Evolutionary conservation across 1,140 invertebrate genomes (phyloP), one percentile per base, ranked within the genome.

Genomic region (Sminthurinus signatus): DNA sequence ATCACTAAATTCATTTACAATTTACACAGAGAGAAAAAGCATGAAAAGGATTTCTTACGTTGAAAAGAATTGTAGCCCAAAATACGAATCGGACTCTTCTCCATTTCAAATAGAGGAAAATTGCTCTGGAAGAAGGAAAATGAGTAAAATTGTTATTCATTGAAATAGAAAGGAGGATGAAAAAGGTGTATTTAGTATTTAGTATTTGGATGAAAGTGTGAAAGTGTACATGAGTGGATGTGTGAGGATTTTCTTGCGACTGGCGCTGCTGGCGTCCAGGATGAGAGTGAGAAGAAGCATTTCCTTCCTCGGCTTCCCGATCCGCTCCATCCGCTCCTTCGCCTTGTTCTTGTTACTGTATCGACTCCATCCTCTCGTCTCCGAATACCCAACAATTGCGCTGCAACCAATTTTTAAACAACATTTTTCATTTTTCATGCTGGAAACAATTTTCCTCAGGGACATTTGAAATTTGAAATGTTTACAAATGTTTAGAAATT

Each of bases 71-170:
- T 72, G 86, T 89, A 59, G 89, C 79, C 0, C 91, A 78, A 71
- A 91, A 91, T 75, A 90, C 90, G 74, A 88, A 88, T 32, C 88
- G 79, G 55, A 91, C 89, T 70, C 84, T 80, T 28, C 85, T 77
- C 89, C 89, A 92, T 78, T 91, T 90, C 3, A 89, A 75, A 67
- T 87, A 85, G 0, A 91, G 75, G 72, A 91, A 90, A 17, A 87
- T 89, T 72, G 89, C 87, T 64, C 5, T 36, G 32, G 32, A 36
- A 36, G 32, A 36, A 36, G 5, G 5, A 36, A 36, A 36, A 36
- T 36, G 15, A 36, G 5, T 36, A 5, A 36, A 15, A 36, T 8
- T 36, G 5, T 15, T 36, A 15, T 8, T 36, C 32, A 36, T 5
- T 36, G 15, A 5, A 36, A 8, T 36, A 15, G 32, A 36, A 36